phyloP scores from a whole-genome alignment of 2,888 invertebrate species.

The Eristalis intricaria region DNA sequence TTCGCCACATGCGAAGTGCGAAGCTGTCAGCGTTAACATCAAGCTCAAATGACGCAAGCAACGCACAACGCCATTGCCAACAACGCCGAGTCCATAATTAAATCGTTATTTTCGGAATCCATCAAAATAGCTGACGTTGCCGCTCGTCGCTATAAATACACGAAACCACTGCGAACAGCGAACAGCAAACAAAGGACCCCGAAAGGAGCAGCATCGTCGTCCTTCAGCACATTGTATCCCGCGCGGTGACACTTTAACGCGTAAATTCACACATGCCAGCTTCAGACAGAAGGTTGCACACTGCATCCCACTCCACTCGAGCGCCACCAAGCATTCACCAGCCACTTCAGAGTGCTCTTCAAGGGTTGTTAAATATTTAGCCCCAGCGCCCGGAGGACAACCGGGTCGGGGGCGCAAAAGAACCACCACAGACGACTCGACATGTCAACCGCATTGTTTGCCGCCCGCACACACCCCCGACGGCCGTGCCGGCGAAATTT shows the following conservation, averaged over 20 bases:
- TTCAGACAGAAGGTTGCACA: neutral
- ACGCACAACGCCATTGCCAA: neutral
- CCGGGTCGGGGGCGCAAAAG: neutral
- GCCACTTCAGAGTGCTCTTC: conserved; percentile 12
- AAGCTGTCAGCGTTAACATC: neutral
- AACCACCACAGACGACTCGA: conserved; percentile 23
- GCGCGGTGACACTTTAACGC: conserved; percentile 23
- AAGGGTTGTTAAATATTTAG: conserved; percentile 52
- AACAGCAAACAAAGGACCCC: neutral
- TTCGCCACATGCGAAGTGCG: neutral
- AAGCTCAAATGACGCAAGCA: neutral
- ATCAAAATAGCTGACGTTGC: conserved; percentile 11
- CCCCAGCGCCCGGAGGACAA: neutral
- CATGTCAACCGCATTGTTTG: conserved; percentile 53
- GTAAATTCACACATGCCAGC: conserved; percentile 31
- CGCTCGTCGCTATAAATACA: conserved; percentile 15
- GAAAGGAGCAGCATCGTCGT: neutral
- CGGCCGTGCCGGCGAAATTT: conserved; percentile 24
- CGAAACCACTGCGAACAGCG: neutral
- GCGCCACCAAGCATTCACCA: conserved; percentile 6
- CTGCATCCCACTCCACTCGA: neutral
- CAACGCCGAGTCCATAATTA: conserved; percentile 9
- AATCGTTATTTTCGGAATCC: conserved; percentile 19
- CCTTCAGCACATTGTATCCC: conserved; percentile 33
- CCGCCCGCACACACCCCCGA: conserved; percentile 3